A percentile compares a stretch with the other conserved stretches of the same genome.
phyloP scores from a whole-genome alignment of 92 coral and sea anemone genomes.

The Phymanthus crucifer region DNA sequence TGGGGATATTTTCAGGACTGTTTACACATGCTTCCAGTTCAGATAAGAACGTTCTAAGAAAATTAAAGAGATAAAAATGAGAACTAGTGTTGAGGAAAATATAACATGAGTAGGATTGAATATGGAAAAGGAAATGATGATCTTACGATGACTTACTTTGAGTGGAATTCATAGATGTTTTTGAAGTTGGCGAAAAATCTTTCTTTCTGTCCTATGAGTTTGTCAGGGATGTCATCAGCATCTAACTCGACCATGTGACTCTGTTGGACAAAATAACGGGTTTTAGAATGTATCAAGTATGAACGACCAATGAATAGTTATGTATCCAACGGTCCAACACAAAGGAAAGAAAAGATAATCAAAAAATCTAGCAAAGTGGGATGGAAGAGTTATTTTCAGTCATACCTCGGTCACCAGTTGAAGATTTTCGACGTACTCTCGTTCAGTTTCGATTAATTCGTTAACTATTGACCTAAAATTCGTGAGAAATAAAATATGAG shows the following conservation, averaged over 20 bases:
- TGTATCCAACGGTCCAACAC: too few species aligned
- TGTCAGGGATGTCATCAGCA: conserved; percentile 89
- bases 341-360: not conserved
- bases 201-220: conserved; percentile 64
- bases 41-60: conserved; percentile 63
- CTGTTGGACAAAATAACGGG: conserved; percentile 30
- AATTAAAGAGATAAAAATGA: not conserved
- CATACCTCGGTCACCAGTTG: conserved; percentile 84
- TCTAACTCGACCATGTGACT: conserved; percentile 91
- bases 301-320: too few species aligned
- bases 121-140: not conserved
- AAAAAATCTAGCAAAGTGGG: too few species aligned
- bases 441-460: conserved; percentile 83
- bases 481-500: not conserved
- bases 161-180: conserved; percentile 88
- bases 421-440: conserved; percentile 76
- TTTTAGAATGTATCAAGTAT: too few species aligned
- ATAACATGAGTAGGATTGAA: not conserved
- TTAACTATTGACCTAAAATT: conserved; percentile 66
- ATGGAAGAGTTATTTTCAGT: not conserved
- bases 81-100: not conserved
- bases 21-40: conserved; percentile 89
- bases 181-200: conserved; percentile 80
- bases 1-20: conserved; percentile 82
- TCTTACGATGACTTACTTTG: conserved; percentile 47